Evolutionary conservation across 2,113 vertebrate genomes (phyloP).

Genomic region (Psammodynastes pulverulentus): DNA sequence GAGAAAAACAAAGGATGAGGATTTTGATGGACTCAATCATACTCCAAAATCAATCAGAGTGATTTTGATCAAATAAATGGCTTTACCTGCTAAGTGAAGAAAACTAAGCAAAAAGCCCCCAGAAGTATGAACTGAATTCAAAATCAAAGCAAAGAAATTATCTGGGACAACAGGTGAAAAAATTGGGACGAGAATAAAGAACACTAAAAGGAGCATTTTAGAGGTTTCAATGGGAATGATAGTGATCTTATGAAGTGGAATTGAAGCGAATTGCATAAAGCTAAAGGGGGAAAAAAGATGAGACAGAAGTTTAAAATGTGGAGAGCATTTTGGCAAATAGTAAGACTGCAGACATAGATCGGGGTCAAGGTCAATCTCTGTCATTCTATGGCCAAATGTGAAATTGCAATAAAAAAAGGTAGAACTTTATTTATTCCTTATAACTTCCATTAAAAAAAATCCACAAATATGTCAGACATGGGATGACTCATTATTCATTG

Average conservation of each 20-base stretch:
- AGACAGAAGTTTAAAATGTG: neutral
- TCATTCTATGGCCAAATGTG: neutral
- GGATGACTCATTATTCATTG: neutral
- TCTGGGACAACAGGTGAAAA: neutral
- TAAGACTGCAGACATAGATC: neutral
- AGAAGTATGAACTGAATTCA: neutral
- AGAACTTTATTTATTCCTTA: neutral
- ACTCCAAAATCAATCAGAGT: neutral
- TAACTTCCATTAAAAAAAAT: too few species aligned
- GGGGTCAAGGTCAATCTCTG: neutral
- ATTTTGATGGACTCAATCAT: neutral
- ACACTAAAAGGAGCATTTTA: neutral
- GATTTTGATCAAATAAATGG: neutral
- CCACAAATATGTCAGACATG: neutral
- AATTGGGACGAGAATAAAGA: neutral
- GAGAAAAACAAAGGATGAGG: neutral
- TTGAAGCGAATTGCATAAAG: neutral
- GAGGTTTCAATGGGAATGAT: neutral
- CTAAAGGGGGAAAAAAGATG: neutral
- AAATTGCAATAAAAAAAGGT: neutral
- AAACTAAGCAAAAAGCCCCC: neutral
- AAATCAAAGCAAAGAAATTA: neutral
- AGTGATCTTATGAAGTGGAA: neutral
- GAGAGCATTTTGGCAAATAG: neutral
- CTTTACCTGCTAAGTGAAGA: neutral